Evolutionary conservation across 2,113 vertebrate species (phyloP).

Genomic region (Vulpes lagopus): DNA sequence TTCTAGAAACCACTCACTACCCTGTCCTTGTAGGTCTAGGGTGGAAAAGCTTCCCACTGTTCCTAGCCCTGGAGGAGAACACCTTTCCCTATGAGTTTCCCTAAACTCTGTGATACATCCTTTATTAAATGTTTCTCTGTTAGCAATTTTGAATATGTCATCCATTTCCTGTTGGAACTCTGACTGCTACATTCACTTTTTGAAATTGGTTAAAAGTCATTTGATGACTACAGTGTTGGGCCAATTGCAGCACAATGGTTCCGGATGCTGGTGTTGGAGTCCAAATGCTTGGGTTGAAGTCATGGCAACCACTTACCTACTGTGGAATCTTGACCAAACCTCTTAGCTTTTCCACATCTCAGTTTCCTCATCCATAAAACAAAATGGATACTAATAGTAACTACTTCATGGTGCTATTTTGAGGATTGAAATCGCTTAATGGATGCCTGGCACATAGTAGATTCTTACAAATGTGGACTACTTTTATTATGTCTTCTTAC

Average conservation of each 20-base stretch:
- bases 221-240: background rate
- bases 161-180: background rate
- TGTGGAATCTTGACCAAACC: background rate
- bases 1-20: background rate
- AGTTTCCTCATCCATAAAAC: background rate
- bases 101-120: background rate
- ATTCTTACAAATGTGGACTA: background rate
- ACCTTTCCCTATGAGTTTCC: background rate
- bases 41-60: background rate
- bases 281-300: background rate
- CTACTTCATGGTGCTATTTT: background rate
- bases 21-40: background rate
- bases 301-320: background rate
- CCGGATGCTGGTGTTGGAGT: background rate
- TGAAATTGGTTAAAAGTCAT: background rate
- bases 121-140: background rate
- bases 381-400: background rate
- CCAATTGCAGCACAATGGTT: background rate
- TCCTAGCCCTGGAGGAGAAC: background rate
- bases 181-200: background rate
- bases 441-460: background rate
- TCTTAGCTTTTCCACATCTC: conserved; percentile 13
- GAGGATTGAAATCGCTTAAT: background rate
- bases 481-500: background rate
- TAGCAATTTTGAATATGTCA: background rate